phyloP scores from a whole-genome alignment of 2,797 vertebrate species.

The Tragopan temminckii region DNA sequence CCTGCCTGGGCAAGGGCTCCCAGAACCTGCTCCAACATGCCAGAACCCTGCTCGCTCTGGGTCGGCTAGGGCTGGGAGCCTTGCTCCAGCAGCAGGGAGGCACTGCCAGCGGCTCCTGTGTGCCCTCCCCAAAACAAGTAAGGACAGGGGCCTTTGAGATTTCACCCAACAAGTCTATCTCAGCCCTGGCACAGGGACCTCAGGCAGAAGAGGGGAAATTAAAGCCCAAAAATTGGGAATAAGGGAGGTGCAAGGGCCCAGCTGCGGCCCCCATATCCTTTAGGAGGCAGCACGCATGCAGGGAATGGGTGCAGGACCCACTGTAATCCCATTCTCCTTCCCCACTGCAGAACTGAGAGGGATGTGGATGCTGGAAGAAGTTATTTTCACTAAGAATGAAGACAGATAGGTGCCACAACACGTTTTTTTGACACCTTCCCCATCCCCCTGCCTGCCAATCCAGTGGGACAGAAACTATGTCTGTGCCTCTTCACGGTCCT shows the following conservation, averaged over 20 bases:
- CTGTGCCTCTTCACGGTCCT: not conserved
- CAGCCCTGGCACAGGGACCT: not conserved
- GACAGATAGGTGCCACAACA: not conserved
- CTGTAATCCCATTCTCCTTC: not conserved
- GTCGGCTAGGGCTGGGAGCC: not conserved
- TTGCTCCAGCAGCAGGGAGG: not conserved
- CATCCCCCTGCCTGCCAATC: not conserved
- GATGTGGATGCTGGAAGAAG: not conserved
- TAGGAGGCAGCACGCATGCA: not conserved
- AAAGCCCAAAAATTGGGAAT: not conserved
- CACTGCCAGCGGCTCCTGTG: constrained; percentile 35
- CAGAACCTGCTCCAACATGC: not conserved
- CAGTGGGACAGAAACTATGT: not conserved
- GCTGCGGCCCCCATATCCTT: not conserved
- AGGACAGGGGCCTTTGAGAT: constrained; percentile 41
- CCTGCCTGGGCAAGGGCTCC: constrained; percentile 36
- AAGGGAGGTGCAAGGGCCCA: rapidly evolving
- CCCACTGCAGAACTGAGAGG: not conserved
- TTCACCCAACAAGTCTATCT: constrained; percentile 21
- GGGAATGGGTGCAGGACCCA: not conserved
- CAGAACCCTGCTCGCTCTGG: rapidly evolving
- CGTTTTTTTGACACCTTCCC: not conserved
- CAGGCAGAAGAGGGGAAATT: constrained; percentile 8
- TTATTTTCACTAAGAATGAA: not conserved
- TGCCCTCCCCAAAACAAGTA: constrained; percentile 53